Conservation (phyloP, 2,113 vertebrate species). For the Urocolius indicus region DNA sequence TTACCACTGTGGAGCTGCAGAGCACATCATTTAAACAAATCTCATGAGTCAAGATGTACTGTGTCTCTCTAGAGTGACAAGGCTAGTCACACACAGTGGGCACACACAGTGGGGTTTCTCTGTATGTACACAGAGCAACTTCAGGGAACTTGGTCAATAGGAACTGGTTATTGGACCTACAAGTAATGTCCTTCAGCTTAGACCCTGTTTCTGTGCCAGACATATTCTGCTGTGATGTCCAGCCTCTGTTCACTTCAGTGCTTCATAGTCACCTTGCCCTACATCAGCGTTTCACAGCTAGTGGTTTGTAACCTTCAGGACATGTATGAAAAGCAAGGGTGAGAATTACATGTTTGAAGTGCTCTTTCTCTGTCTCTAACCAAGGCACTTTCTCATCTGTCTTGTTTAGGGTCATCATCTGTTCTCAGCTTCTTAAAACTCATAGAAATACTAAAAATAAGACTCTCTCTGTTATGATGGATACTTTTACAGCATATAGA, state of each 20-base stretch:
- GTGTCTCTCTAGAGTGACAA: neutral
- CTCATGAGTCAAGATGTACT: rapidly evolving
- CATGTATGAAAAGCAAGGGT: neutral
- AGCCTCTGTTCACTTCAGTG: neutral
- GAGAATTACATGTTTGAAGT: neutral
- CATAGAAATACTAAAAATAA: neutral
- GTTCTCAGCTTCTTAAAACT: neutral
- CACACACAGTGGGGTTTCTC: neutral
- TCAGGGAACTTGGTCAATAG: neutral
- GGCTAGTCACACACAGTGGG: neutral
- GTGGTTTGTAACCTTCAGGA: neutral
- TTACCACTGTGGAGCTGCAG: neutral
- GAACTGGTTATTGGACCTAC: neutral
- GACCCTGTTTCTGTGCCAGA: neutral
- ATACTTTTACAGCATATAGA: neutral
- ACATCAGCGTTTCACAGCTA: neutral
- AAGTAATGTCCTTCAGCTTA: neutral
- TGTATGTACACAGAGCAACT: neutral
- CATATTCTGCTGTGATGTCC: neutral
- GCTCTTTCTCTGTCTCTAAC: neutral
- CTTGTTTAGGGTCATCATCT: neutral
- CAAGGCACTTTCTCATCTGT: neutral
- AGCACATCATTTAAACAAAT: neutral
- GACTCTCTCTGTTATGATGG: neutral
- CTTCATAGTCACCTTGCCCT: neutral